These are phyloP conservation scores for Platanista minor DNA, from an alignment of 2,113 vertebrate species.

Conservation along the genomic window DNA sequence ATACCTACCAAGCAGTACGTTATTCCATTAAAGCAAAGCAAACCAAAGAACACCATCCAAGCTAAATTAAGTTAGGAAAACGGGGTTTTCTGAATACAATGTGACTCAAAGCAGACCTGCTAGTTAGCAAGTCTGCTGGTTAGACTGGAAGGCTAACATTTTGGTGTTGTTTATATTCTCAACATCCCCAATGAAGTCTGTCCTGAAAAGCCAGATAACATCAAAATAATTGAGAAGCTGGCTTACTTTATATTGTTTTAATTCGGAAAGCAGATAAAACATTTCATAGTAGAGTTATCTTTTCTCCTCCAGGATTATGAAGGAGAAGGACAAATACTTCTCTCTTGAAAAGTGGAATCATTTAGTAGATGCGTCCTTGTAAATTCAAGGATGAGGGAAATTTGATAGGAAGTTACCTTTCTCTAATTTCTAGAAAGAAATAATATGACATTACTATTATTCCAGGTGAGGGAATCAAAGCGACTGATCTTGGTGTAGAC, in stretches of 20 bases:
- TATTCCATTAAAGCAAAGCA: background rate
- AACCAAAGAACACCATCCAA: background rate
- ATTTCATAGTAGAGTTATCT: background rate
- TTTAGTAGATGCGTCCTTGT: background rate
- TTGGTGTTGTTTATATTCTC: background rate
- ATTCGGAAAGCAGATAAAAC: background rate
- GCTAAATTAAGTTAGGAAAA: slow-evolving; percentile 45
- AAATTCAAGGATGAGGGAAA: background rate
- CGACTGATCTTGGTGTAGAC: background rate
- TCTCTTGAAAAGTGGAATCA: background rate
- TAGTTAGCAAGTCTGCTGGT: background rate
- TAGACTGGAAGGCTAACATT: background rate
- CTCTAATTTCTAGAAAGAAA: background rate
- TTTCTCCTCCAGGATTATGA: background rate
- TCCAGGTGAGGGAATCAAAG: background rate
- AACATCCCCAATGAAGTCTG: background rate
- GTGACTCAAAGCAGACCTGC: background rate
- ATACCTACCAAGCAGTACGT: background rate
- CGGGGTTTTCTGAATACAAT: background rate
- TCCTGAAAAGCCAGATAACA: background rate
- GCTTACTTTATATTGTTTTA: background rate
- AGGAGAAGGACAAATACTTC: background rate
- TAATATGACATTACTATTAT: background rate
- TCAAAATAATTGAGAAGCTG: background rate
- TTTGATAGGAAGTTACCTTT: background rate